These are phyloP conservation scores for Champsocephalus esox DNA, from an alignment of 2,797 vertebrate species.

Conservation along the genomic window DNA sequence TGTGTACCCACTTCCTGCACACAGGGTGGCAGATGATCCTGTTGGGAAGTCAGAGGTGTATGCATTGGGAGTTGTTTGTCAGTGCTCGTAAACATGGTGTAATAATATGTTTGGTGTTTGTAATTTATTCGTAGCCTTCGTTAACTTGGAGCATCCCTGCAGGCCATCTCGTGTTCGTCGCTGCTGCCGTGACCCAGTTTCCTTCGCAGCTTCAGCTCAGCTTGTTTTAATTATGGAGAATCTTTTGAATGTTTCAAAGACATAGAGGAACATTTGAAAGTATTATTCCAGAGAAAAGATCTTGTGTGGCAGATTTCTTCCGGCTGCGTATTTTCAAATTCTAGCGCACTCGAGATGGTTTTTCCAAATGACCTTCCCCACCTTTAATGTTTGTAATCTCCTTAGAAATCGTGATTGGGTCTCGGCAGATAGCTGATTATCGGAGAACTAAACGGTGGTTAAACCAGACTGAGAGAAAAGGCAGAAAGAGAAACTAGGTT, in stretches of 20 bases:
- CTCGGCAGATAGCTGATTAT: no score
- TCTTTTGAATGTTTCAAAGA: neutral
- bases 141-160: slow-evolving; percentile 3
- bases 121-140: neutral
- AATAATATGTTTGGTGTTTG: slow-evolving; percentile 9
- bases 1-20: slow-evolving; percentile 23
- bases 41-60: slow-evolving; percentile 20
- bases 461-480: no score
- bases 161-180: slow-evolving; percentile 1
- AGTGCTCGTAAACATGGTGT: neutral
- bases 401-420: no score
- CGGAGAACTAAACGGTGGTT: no score
- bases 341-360: no score
- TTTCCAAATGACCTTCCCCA: no score
- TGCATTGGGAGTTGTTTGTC: slow-evolving; percentile 12
- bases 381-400: no score
- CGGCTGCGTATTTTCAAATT: no score
- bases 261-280: neutral
- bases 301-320: no score
- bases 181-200: slow-evolving; percentile 28
- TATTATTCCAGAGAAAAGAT: neutral
- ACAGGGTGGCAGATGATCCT: slow-evolving; percentile 36
- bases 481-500: no score
- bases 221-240: neutral
- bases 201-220: neutral